Conservation (phyloP, 2,888 invertebrate genomes). For the Aleiodes alternator region DNA sequence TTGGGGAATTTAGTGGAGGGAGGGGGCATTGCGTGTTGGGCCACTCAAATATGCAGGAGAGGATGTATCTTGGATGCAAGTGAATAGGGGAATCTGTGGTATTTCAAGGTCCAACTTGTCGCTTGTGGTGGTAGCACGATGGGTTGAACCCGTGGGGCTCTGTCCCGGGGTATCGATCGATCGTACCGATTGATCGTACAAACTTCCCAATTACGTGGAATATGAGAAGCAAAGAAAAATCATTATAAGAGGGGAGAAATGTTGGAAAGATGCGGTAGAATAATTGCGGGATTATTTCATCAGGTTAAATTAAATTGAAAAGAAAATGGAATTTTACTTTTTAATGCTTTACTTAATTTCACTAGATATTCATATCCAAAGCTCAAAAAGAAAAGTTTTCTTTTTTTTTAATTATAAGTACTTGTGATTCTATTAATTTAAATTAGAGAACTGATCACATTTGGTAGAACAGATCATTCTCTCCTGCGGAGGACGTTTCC, state of each 20-base stretch:
- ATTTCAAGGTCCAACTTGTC: slow-evolving; percentile 57
- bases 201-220: slow-evolving; percentile 58
- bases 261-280: not conserved
- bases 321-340: not conserved
- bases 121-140: slow-evolving; percentile 20
- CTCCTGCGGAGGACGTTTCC: not conserved
- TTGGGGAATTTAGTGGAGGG: slow-evolving; percentile 13
- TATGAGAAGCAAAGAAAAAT: slow-evolving; percentile 20
- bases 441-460: not conserved
- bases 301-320: slow-evolving; percentile 17
- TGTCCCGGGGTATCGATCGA: slow-evolving; percentile 49
- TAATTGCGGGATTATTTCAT: slow-evolving; percentile 10
- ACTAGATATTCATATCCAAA: too few relatives aligned
- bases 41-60: slow-evolving; percentile 8
- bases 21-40: not conserved
- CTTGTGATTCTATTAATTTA: too few relatives aligned
- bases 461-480: not conserved
- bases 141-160: slow-evolving; percentile 30
- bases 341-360: too few relatives aligned
- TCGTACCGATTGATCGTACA: slow-evolving; percentile 49
- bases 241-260: slow-evolving; percentile 21
- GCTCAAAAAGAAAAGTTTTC: too few relatives aligned
- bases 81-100: slow-evolving; percentile 53
- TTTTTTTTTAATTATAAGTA: too few relatives aligned
- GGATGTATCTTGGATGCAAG: slow-evolving; percentile 21